Evolutionary conservation across 2,797 vertebrate genomes (phyloP).

Genomic region (Numenius phaeopus): DNA sequence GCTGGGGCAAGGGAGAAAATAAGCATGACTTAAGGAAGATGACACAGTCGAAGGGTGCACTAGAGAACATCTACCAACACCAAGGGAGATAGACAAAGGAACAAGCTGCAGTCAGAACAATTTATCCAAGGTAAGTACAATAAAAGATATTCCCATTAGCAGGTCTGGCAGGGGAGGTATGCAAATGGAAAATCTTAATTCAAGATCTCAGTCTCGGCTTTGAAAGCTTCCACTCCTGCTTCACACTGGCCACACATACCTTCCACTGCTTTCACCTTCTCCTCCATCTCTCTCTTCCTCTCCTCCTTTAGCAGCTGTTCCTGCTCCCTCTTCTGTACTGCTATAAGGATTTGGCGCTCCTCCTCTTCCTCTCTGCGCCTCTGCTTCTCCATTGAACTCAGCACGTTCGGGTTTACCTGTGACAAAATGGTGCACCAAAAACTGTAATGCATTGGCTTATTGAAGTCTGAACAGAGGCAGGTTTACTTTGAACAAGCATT

Average conservation of each 20-base stretch:
- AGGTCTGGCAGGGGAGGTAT: neutral
- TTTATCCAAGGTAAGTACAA: neutral
- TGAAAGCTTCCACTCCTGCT: neutral
- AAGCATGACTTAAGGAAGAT: neutral
- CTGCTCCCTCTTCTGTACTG: conserved; percentile 93
- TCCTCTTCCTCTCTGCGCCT: conserved; percentile 90
- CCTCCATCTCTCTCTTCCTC: conserved; percentile 89
- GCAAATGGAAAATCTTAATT: neutral
- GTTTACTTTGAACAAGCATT: neutral
- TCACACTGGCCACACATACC: conserved; percentile 76
- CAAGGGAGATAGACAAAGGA: neutral
- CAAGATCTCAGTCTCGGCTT: neutral
- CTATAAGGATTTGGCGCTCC: conserved; percentile 91
- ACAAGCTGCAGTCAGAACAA: neutral
- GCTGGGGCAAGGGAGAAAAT: neutral
- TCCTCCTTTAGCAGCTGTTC: conserved; percentile 92
- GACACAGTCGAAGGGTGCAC: neutral
- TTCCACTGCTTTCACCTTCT: conserved; percentile 94
- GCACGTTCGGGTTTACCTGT: conserved; percentile 81
- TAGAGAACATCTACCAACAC: neutral
- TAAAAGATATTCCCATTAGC: neutral
- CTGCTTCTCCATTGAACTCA: conserved; percentile 84
- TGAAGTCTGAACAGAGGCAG: neutral
- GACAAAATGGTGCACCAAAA: neutral
- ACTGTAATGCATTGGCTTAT: neutral